Conservation (phyloP, 1,140 invertebrate genomes). For the Vollenhovia emeryi region DNA sequence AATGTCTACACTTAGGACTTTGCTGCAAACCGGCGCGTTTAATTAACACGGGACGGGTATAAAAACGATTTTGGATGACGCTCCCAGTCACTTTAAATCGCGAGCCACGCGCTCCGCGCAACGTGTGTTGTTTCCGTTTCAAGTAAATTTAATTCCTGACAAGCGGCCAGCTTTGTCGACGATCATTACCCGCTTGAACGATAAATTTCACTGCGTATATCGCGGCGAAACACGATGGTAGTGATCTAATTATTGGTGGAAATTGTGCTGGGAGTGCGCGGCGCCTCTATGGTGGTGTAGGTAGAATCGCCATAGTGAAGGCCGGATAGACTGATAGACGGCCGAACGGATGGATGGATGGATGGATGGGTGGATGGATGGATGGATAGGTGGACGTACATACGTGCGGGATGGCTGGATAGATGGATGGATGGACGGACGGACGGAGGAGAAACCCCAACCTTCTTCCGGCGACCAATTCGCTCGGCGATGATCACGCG, state of each 20-base stretch:
- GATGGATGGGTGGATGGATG: conserved; percentile 47
- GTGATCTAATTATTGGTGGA: conserved; percentile 77
- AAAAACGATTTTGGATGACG: not conserved
- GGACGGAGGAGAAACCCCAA: conserved; percentile 55
- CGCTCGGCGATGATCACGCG: conserved; percentile 64
- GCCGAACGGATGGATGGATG: conserved; percentile 25
- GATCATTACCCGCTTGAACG: conserved; percentile 49
- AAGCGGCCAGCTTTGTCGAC: conserved; percentile 49
- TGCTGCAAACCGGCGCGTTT: not conserved
- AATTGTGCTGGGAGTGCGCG: conserved; percentile 75
- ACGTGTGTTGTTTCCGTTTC: conserved; percentile 11
- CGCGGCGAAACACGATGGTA: conserved; percentile 69
- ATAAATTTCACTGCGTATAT: conserved; percentile 71
- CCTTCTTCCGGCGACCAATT: conserved; percentile 70
- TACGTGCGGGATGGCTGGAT: conserved; percentile 20
- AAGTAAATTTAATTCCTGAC: conserved; percentile 57
- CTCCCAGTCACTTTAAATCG: conserved; percentile 21
- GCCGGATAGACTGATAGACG: conserved; percentile 55
- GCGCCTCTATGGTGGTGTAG: conserved; percentile 38
- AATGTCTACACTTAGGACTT: not conserved
- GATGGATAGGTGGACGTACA: conserved; percentile 28
- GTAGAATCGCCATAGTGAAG: conserved; percentile 53
- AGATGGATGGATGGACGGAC: conserved; percentile 27
- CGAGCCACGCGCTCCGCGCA: not conserved
- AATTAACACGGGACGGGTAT: not conserved